Conservation (phyloP, 2,888 invertebrate genomes). For the Lithosia quadra region DNA sequence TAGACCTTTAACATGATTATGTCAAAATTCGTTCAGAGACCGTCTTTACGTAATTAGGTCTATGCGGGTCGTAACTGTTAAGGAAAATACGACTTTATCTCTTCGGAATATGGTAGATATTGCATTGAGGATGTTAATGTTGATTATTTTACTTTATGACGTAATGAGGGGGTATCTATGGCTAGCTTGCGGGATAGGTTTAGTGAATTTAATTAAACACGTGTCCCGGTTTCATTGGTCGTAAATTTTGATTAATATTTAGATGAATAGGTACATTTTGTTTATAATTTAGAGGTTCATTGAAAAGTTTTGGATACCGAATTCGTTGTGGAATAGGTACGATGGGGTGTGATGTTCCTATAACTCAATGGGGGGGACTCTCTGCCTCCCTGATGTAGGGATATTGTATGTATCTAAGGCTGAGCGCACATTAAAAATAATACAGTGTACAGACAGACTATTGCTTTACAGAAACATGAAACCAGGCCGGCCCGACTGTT, state of each 20-base stretch:
- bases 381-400: too few relatives aligned
- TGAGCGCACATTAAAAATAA: too few relatives aligned
- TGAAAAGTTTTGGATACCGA: not conserved
- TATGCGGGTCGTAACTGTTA: conserved; percentile 31
- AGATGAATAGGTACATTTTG: not conserved
- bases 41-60: conserved; percentile 32
- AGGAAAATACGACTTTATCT: conserved; percentile 8
- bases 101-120: accelerated
- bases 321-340: not conserved
- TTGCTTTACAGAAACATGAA: too few relatives aligned
- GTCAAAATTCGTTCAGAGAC: conserved; percentile 41
- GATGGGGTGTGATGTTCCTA: not conserved
- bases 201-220: conserved; percentile 44
- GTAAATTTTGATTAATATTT: conserved; percentile 28
- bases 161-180: conserved; percentile 37
- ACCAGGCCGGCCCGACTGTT: too few relatives aligned
- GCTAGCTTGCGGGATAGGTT: conserved; percentile 36
- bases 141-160: conserved; percentile 45
- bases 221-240: conserved; percentile 30
- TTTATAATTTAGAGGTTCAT: not conserved
- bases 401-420: too few relatives aligned
- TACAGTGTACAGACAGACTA: too few relatives aligned
- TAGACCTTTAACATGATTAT: conserved; percentile 36
- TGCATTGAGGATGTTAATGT: not conserved
- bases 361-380: too few relatives aligned